Evolutionary conservation across 2,888 invertebrate genomes (phyloP), one percentile per base, ranked within the genome.

Genomic region (Leucoma salicis): DNA sequence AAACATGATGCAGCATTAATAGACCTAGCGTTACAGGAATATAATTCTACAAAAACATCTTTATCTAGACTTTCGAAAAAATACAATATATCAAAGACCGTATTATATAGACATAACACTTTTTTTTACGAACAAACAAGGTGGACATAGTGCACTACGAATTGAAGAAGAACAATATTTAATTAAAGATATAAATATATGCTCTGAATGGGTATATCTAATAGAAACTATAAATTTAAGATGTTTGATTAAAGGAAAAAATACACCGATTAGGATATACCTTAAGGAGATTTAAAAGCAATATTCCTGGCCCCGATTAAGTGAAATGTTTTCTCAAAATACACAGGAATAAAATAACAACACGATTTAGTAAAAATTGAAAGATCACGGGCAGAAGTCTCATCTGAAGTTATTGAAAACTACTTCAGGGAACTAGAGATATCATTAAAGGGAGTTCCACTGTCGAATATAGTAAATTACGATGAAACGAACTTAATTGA

Each of bases 191-290:
- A 40, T 59, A 31, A 62, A 54, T 36, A 42, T 49, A 27, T 48
- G 53, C 46, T 42, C 54, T 27, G 57, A 57, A 11, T 53, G 53
- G 51, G 58, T 53, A 13, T 53, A 53, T 25, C 53, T 57, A 12
- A 39, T 56, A 15, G 43, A 43, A 43, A 34, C 39, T 27, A 31
- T 36, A 12, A 52, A 47, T 48, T 51, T 46, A 27, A 46, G 46
- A 45, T 45, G 31, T 25, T 31, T 47, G 13, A 43, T 51, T 6
- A 51, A 51, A 37, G 34, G 42, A n/a, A 31, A 47, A 55, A 37
- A 31, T 46, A 35, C 38, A 46, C 12, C 40, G 38, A 42, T 16
- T 35, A 32, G 43, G 39, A 13, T n/a, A n/a, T n/a, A 48, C 32
- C 15, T 41, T 43, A 25, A 25, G 28, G 15, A 43, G 44, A 43